Evolutionary conservation across 1,140 invertebrate species (phyloP), one percentile per base, ranked within the genome.

Genomic region (Ruditapes philippinarum): DNA sequence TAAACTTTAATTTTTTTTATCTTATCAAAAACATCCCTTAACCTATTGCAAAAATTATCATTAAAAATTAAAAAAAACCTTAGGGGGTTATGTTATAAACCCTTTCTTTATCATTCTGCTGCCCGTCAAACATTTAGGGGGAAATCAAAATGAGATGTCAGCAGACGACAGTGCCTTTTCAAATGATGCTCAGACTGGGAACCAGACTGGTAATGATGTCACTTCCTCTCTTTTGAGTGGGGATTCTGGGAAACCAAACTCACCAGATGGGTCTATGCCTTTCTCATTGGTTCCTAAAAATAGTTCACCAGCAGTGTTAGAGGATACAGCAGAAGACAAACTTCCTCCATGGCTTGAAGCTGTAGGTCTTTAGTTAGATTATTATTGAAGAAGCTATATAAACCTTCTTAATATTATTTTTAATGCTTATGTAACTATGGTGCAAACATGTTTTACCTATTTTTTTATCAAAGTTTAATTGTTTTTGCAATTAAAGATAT

Each of bases 201-300:
- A 51, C 81, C 54, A 45, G 88, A 90, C 68, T 76, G 40, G 25
- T 70, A 68, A 65, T 73, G 76, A 80, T 68, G 42, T 33, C 57
- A 33, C 57, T 68, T 79, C 38, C 62, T 51, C 51, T 60, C 3
- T 65, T 14, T 14, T 79, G 49, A 88, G 54, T 88, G 88, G 68
- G 78, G 91, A 92, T 91, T 91, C 89, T 83, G 91, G 88, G 42
- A 88, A 85, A 38, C 89, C 91, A 74, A 28, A 42, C 38, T 90
- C 88, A 40, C 91, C 89, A 25, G 89, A 91, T 33, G 73, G 79
- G 36, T 81, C 83, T 17, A 68, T 65, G 83, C 78, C 83, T 2
- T 78, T 68, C 57, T 68, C 76, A 31, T 22, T 80, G 17, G 33
- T 31, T 17, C 51, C 25, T 17, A 33, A 73, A 28, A 31, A 4